Evolutionary conservation across 2,888 invertebrate genomes (phyloP).

Genomic region (Rosalia funebris): DNA sequence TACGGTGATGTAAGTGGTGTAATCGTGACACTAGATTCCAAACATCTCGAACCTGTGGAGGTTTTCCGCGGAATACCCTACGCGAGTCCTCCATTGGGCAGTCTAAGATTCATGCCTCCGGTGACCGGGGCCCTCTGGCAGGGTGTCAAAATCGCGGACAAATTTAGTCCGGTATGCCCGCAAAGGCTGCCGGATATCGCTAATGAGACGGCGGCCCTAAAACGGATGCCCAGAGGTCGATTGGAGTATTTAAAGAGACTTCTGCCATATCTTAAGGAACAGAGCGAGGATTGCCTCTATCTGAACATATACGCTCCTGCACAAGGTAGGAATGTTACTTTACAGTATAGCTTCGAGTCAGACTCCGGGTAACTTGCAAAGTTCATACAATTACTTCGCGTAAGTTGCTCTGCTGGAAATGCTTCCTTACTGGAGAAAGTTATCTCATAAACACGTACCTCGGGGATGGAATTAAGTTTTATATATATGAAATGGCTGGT

Average conservation of each 20-base stretch:
- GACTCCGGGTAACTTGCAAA: slow-evolving; percentile 3
- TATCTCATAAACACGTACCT: slow-evolving; percentile 16
- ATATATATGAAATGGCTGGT: background rate
- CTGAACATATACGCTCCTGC: slow-evolving; percentile 96
- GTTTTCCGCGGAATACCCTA: slow-evolving; percentile 94
- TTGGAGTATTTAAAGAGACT: slow-evolving; percentile 89
- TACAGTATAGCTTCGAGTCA: background rate
- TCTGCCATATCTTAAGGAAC: slow-evolving; percentile 86
- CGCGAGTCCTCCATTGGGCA: slow-evolving; percentile 90
- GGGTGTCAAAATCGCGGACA: slow-evolving; percentile 87
- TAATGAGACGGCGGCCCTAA: slow-evolving; percentile 84
- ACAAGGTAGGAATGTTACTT: slow-evolving; percentile 73
- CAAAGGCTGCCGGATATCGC: slow-evolving; percentile 88
- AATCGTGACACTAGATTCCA: slow-evolving; percentile 83
- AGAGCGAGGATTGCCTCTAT: slow-evolving; percentile 97
- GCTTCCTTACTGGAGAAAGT: slow-evolving; percentile 10
- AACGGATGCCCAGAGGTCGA: slow-evolving; percentile 88
- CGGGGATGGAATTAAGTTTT: slow-evolving; percentile 4
- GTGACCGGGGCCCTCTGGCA: slow-evolving; percentile 93
- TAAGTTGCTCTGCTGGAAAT: slow-evolving; percentile 6
- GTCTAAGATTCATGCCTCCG: slow-evolving; percentile 94
- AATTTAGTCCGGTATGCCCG: slow-evolving; percentile 91
- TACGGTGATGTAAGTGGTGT: slow-evolving; percentile 89
- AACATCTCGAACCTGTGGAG: slow-evolving; percentile 88
- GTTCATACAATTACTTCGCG: slow-evolving; percentile 8